A percentile compares a stretch with the other conserved stretches of the same genome.
Conservation (phyloP, 2,888 invertebrate species). For the Noctua pronuba region DNA sequence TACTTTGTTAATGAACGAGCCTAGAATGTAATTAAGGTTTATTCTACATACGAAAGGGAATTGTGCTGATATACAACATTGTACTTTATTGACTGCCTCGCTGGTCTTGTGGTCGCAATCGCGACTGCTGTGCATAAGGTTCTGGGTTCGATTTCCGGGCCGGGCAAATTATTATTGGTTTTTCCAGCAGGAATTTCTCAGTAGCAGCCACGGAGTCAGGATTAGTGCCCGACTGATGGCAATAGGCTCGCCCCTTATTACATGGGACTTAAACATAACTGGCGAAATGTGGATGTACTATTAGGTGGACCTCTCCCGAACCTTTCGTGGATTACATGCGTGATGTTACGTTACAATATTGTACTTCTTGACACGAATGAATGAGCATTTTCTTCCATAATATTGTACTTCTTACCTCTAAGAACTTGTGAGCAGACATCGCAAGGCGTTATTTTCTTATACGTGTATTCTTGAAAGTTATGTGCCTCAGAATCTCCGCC, state of each 20-base stretch:
- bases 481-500: slow-evolving; percentile 93
- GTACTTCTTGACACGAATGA: neutral
- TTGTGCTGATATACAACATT: slow-evolving; percentile 1
- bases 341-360: neutral
- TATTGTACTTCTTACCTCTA: slow-evolving; percentile 91
- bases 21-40: slow-evolving; percentile 12
- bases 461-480: slow-evolving; percentile 98
- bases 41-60: neutral
- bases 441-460: slow-evolving; percentile 98
- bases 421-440: slow-evolving; percentile 98
- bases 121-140: neutral
- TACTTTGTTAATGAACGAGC: slow-evolving; percentile 19
- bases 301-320: neutral
- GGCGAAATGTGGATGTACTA: neutral
- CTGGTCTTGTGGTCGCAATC: too few relatives aligned
- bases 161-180: neutral
- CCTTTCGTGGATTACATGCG: neutral
- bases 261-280: neutral
- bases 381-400: neutral
- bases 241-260: neutral
- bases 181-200: neutral
- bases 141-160: neutral
- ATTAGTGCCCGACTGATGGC: neutral
- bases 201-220: neutral
- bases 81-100: neutral